Evolutionary conservation across 2,888 invertebrate genomes (phyloP), one percentile per base, ranked within the genome.

Genomic region (Odontocolon sp.): DNA sequence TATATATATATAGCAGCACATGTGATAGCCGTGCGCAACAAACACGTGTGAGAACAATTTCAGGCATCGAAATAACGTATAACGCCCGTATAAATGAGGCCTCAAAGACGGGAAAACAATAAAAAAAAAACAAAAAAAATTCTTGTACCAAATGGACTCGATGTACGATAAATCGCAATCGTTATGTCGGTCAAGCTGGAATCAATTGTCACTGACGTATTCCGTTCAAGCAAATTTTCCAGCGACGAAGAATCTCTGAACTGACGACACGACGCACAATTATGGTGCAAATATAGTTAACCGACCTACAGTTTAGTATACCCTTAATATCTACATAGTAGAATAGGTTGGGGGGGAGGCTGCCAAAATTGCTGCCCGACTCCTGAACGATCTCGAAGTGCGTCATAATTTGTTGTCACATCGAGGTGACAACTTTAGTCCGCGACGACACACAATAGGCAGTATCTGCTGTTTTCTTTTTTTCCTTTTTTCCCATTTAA

Each of bases 381-480:
- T 68, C 72, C 68, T 52, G 40, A 68, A 72, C 72, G 64, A 42
- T 76, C 45, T 38, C 56, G 67, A 42, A 72, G 56, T 72, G 54
- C 64, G 50, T 36, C 64, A 64, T 36, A 50, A 36, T 42, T 36
- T 33, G 31, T 45, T 47, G 23, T 14, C 47, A 63, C 31, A 28
- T 45, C 31, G 56, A 36, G 18, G 75, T 57, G 64, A 75, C 66
- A 36, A 64, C 11, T 21, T 61, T 31, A 23, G 59, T 47, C 18
- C 67, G 66, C 66, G 28, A 72, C 72, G 72, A 72, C 77, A 61
- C 67, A 68, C 66, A 57, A 50, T 68, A 69, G 77, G 77, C 77
- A 77, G 72, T 77, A 77, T 68, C 63, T 36, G 77, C 33, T 77
- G 61, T 67, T 63, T 63, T 42, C 31, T 64, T 23, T 21, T 28